These are phyloP conservation scores for Clarias gariepinus DNA, from an alignment of 2,113 vertebrate genomes.

Conservation along the genomic window DNA sequence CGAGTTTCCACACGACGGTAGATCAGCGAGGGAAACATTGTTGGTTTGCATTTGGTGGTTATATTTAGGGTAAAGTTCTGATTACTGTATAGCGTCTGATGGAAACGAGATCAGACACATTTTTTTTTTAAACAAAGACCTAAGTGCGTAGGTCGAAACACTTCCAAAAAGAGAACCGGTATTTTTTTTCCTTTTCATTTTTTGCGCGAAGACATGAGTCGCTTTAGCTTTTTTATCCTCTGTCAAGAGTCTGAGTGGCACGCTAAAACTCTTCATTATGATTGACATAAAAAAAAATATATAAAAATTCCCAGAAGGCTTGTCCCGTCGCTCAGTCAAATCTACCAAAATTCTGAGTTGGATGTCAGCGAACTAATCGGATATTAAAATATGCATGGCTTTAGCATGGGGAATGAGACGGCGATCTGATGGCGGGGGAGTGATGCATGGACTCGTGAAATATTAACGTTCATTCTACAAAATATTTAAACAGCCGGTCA, in stretches of 20 bases:
- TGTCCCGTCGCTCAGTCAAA: conserved; percentile 40
- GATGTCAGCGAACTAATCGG: conserved; percentile 51
- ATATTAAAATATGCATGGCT: conserved; percentile 61
- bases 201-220: background rate
- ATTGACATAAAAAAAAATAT: background rate
- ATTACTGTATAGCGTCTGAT: background rate
- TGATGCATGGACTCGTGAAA: conserved; percentile 60
- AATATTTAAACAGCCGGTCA: conserved; percentile 61
- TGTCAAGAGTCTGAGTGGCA: background rate
- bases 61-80: background rate
- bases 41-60: background rate
- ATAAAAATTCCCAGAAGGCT: conserved; percentile 12
- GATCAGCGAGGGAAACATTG: conserved; percentile 29
- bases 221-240: background rate
- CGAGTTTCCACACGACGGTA: conserved; percentile 31
- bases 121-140: background rate
- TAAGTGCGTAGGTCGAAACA: background rate
- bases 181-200: background rate
- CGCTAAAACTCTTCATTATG: background rate
- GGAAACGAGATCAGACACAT: background rate
- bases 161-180: background rate
- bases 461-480: conserved; percentile 58
- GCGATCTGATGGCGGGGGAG: conserved; percentile 53
- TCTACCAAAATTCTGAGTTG: conserved; percentile 36
- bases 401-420: conserved; percentile 59